Evolutionary conservation across 2,888 invertebrate species (phyloP), one percentile per base, ranked within the genome.

Genomic region (Galeruca laticollis): DNA sequence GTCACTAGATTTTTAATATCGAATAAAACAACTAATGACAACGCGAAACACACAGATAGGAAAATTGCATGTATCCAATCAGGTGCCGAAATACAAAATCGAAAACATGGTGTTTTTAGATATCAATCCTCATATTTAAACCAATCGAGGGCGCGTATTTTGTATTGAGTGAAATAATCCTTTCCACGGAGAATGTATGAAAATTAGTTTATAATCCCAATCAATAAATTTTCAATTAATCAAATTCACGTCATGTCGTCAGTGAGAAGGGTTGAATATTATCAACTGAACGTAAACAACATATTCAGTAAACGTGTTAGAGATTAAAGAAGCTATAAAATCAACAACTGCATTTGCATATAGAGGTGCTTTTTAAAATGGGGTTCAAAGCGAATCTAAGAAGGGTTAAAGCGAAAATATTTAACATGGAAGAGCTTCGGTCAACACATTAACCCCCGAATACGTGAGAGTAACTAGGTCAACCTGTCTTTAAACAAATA

Each of bases 401-500:
- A 18, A 18, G 15, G 47, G 18, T 47, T 9, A 18, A 47, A 47
- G 15, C 15, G 47, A 47, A 47, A 47, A 47, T 18, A 9, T 47
- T 47, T 47, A 47, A 18, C 47, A 47, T 47, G 47, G 47, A 9
- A 47, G 47, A 18, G 10, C 47, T 47, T 47, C 47, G 2, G 15
- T 6, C 10, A 15, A 47, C 18, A 2, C 1, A 8, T 47, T 47
- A 6, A 47, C 15, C 18, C 47, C 47, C 47, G 15, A 47, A 47
- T 47, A 47, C 47, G 47, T 47, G 47, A 15, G 47, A 47, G 47
- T 47, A 47, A 47, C 47, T 47, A 15, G 47, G 47, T 47, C 47
- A 47, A 47, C 47, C 47, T 47, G 47, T 47, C 47, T 47, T 47
- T 18, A 47, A 47, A 47, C 47, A 47, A 47, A 47, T 47, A 47